Base-by-base conservation (phyloP, 2,113 vertebrate genomes). In the Rissa tridactyla region DNA sequence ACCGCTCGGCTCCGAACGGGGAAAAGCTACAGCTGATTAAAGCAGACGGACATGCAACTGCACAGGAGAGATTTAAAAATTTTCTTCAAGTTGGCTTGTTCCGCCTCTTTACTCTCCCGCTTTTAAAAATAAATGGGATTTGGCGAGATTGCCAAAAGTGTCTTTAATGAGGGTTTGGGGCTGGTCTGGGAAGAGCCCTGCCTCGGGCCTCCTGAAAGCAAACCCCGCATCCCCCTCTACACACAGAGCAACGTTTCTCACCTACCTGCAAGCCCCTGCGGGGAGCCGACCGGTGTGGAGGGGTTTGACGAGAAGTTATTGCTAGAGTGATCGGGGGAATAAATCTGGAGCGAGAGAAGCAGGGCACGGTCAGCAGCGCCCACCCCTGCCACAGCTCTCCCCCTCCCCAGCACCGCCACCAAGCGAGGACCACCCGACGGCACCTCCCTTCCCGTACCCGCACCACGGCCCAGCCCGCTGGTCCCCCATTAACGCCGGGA, bases 261-360 rank as follows among this genome's bases (percentile, higher is more conserved):
- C 98, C 92, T 96, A 99, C 99, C 99, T 98, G 99, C 97, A 62
- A 99, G 99, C 86, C 98, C 99, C 98, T 99, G 99, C 20, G 99
- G 99, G 84, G 99, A 99, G 78, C 99, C 99, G 72, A 99, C 99
- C 1, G 99, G 99, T 65, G 99, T 99, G 8, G 99, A 99, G 40
- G 99, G 99, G 96, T 99, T 99, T 32, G 99, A 99, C 2, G 99
- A 98, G 98, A 99, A 99, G 98, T 99, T 99, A 98, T 98, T 99
- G 98, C 99, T 99, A 95, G 99, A 99, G 98, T 99, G 99, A 97
- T 99, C 99, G 3, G 99, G 99, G 42, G 99, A 99, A 95, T 99
- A 99, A 97, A 99, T 99, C 99, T 99, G 97, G 10, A 96, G 82
- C 1, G 15, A 93, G 19, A 88, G 29, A 75, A 92, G n/a, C 26